Evolutionary conservation across 2,797 vertebrate genomes (phyloP), one percentile per base, ranked within the genome.

Genomic region (Arremon aurantiirostris): DNA sequence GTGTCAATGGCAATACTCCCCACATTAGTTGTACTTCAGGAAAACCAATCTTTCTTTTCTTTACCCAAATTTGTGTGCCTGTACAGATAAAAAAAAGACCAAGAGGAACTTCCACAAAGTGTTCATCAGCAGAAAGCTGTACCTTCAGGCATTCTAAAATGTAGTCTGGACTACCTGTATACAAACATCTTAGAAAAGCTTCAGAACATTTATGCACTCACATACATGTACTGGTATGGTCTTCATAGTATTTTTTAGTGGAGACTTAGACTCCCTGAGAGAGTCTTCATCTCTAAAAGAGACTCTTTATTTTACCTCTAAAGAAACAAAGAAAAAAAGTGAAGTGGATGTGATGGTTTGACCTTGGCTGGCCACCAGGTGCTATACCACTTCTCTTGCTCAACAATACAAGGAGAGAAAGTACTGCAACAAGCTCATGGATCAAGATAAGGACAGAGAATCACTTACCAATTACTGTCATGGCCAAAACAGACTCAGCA

Each of bases 401-500:
- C 32, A 49, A 35, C 6, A 42, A 17, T 14, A 35, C 4, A 37
- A 26, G 14, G 21, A 49, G 18, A 55, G 17, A 78, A 63, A 42
- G 10, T 49, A 34, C 22, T 27, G 19, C 14, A 41, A 49, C 23
- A 35, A 63, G 12, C 10, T 56, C 26, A 41, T 42, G 49, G 35
- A 64, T 56, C 30, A 41, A 63, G 41, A 63, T 20, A 63, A 35
- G 22, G 27, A 49, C 15, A 63, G 24, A 61, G 35, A 27, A 55
- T 57, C 42, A 8, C 17, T 19, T 41, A 35, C 4, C 12, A 32
- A 22, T 49, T 63, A 35, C 35, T 56, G 21, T 35, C 1, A 1
- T 0, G 0, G 22, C 18, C 10, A n/a, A 63, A 56, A 41, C 5
- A 9, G 12, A 39, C 21, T 55, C 8, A 55, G 0, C 18, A 37